Evolutionary conservation across 2,888 invertebrate genomes (phyloP).

Genomic region (Crematogaster levior): DNA sequence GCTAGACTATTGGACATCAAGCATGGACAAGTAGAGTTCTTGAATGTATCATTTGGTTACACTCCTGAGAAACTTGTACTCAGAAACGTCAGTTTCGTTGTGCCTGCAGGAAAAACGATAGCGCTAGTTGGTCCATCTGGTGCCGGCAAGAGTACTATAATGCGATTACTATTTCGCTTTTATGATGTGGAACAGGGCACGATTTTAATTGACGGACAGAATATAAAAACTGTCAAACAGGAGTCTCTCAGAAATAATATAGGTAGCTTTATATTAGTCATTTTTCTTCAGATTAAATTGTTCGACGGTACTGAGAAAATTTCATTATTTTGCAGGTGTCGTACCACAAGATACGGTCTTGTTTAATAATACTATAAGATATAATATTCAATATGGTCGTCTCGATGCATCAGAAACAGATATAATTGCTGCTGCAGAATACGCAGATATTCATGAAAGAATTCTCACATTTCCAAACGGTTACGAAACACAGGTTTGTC

Average conservation of each 20-base stretch:
- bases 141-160: conserved; percentile 98
- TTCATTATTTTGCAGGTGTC: conserved; percentile 87
- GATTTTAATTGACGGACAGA: conserved; percentile 95
- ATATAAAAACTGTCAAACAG: conserved; percentile 94
- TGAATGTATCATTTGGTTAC: conserved; percentile 96
- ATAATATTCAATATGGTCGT: conserved; percentile 97
- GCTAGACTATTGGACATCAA: conserved; percentile 91
- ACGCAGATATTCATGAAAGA: conserved; percentile 97
- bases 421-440: conserved; percentile 94
- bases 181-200: conserved; percentile 97
- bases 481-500: conserved; percentile 91
- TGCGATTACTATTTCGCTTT: conserved; percentile 97
- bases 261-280: conserved; percentile 81
- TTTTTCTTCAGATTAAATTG: not conserved
- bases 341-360: conserved; percentile 99
- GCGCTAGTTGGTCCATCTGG: conserved; percentile 96
- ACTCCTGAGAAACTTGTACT: conserved; percentile 92
- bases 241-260: conserved; percentile 94
- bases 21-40: conserved; percentile 94
- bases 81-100: conserved; percentile 92
- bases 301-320: not conserved
- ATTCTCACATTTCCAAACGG: conserved; percentile 96
- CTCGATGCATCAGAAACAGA: conserved; percentile 92
- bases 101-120: conserved; percentile 94
- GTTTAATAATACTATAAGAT: conserved; percentile 97